phyloP scores from a whole-genome alignment of 2,888 invertebrate genomes.

The Ischnus inquisitorius region DNA sequence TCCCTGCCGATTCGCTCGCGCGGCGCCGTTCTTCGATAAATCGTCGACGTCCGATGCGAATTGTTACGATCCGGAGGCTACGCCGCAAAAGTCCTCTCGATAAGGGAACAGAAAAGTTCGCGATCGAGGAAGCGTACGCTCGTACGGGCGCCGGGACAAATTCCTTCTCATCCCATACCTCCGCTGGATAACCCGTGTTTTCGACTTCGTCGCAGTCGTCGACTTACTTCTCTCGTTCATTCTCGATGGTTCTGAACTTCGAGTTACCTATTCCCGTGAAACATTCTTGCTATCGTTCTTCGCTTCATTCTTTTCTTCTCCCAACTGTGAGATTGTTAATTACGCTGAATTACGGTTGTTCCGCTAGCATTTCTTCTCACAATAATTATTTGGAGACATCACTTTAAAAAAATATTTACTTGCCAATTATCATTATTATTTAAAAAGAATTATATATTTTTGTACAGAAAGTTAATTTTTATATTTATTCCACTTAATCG shows the following conservation, averaged over 20 bases:
- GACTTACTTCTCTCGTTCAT: conserved; percentile 32
- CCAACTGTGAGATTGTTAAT: no score
- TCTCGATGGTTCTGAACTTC: conserved; percentile 52
- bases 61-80: conserved; percentile 25
- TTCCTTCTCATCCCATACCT: conserved; percentile 25
- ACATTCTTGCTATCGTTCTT: conserved; percentile 50
- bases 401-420: no score
- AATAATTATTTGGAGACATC: no score
- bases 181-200: not conserved
- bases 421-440: no score
- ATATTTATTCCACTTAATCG: no score
- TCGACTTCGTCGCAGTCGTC: conserved; percentile 7
- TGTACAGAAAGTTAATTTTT: no score
- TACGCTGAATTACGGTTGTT: no score
- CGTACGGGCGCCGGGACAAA: conserved; percentile 33
- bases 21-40: conserved; percentile 36
- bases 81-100: conserved; percentile 10
- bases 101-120: conserved; percentile 44
- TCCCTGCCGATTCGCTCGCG: not conserved
- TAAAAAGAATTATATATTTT: no score
- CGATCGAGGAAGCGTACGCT: conserved; percentile 14
- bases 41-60: conserved; percentile 39
- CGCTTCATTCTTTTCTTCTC: not conserved
- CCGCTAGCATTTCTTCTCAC: no score
- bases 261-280: conserved; percentile 50